Evolutionary conservation across 2,888 invertebrate species (phyloP).

Genomic region (Chesias legatella): DNA sequence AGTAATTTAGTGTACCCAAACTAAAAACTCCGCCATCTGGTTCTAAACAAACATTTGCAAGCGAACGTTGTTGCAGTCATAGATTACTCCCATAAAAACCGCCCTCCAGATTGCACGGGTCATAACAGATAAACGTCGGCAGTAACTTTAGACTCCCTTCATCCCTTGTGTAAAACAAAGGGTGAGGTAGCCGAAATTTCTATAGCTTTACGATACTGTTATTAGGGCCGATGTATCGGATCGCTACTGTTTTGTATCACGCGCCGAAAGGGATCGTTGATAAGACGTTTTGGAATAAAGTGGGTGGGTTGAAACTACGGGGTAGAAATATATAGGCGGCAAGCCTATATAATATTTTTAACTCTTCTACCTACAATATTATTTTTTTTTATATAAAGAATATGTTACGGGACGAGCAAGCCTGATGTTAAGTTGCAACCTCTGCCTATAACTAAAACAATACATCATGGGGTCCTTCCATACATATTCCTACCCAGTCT

Average conservation of each 20-base stretch:
- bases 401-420: no score
- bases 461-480: no score
- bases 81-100: conserved; percentile 51
- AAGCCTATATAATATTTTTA: no score
- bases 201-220: conserved; percentile 22
- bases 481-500: no score
- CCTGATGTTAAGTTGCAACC: no score
- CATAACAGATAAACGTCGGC: conserved; percentile 68
- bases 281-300: neutral
- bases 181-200: conserved; percentile 21
- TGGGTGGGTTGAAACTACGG: no score
- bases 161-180: conserved; percentile 48
- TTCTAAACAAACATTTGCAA: conserved; percentile 15
- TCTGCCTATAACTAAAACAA: no score
- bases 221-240: conserved; percentile 16
- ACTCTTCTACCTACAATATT: no score
- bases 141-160: conserved; percentile 55
- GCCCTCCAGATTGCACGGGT: conserved; percentile 60
- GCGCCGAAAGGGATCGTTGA: conserved; percentile 9
- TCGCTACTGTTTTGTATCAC: conserved; percentile 15
- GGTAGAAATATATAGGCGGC: no score
- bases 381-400: no score
- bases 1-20: conserved; percentile 4
- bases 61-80: conserved; percentile 42
- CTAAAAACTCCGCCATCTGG: conserved; percentile 16